These are phyloP conservation scores for Druon quercuslanigerum DNA, from an alignment of 1,140 invertebrate genomes.

Conservation along the genomic window DNA sequence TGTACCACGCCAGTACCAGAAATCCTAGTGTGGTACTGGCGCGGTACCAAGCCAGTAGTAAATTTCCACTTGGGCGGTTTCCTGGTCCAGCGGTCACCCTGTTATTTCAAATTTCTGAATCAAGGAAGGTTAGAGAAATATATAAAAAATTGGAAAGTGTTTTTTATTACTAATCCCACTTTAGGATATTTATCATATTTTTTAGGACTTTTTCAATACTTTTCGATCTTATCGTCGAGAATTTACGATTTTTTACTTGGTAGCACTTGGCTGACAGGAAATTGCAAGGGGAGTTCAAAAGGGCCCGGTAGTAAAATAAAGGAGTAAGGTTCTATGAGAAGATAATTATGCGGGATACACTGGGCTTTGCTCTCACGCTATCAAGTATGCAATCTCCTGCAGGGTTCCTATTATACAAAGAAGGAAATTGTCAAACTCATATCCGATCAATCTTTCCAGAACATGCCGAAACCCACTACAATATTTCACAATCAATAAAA, in stretches of 20 bases:
- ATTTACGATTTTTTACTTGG: background rate
- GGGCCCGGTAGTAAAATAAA: conserved; percentile 2
- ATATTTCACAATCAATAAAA: no score
- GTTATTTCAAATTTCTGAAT: no score
- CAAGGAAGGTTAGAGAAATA: no score
- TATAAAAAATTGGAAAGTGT: no score
- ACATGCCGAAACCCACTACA: no score
- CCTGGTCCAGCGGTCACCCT: no score
- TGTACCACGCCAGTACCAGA: no score
- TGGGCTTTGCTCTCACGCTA: conserved; percentile 9
- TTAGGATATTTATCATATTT: no score
- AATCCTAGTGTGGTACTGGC: no score
- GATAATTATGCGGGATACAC: conserved; percentile 24
- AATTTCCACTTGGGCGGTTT: no score
- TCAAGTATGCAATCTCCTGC: background rate
- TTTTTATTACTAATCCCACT: no score
- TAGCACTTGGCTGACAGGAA: background rate
- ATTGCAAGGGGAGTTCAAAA: background rate
- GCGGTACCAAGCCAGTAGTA: no score
- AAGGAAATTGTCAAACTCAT: conserved; percentile 44
- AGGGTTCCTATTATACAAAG: conserved; percentile 8
- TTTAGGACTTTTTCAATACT: background rate
- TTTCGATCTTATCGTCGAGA: background rate
- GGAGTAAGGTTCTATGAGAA: background rate
- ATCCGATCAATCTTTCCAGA: conserved; percentile 14